Percentiles rank a stretch among this genome's conserved stretches.
These are phyloP conservation scores for Cathartes aura DNA, from an alignment of 2,113 vertebrate species.

Conservation along the genomic window DNA sequence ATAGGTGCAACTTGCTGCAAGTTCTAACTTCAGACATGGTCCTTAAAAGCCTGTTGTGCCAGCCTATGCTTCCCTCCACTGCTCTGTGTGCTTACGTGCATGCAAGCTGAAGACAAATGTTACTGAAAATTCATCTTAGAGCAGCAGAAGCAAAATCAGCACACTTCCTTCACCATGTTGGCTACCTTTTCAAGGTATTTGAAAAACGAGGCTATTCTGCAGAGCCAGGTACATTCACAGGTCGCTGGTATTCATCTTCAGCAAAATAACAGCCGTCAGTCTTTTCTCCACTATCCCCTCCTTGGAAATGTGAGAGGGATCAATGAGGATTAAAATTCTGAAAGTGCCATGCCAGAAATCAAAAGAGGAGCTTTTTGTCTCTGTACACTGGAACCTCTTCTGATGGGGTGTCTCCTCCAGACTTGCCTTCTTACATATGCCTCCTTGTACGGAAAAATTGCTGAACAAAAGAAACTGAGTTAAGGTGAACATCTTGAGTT, in stretches of 20 bases:
- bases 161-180: not conserved
- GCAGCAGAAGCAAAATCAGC: not conserved
- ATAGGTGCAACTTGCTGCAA: not conserved
- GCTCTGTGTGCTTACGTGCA: rapidly evolving
- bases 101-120: not conserved
- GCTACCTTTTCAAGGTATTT: not conserved
- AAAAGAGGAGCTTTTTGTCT: not conserved
- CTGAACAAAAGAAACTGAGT: slow-evolving; percentile 43
- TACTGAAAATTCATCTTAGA: not conserved
- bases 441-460: not conserved
- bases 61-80: not conserved
- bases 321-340: not conserved
- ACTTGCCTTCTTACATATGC: not conserved
- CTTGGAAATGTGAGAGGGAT: not conserved
- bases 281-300: not conserved
- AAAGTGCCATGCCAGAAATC: not conserved
- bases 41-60: not conserved
- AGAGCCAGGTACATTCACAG: not conserved
- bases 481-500: slow-evolving; percentile 25
- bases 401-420: not conserved
- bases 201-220: not conserved
- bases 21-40: not conserved
- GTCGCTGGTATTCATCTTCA: not conserved
- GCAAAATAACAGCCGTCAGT: not conserved
- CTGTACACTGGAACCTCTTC: not conserved